Base-by-base conservation (phyloP, 1,140 invertebrate species). In the Rhizoglyphus robini region DNA sequence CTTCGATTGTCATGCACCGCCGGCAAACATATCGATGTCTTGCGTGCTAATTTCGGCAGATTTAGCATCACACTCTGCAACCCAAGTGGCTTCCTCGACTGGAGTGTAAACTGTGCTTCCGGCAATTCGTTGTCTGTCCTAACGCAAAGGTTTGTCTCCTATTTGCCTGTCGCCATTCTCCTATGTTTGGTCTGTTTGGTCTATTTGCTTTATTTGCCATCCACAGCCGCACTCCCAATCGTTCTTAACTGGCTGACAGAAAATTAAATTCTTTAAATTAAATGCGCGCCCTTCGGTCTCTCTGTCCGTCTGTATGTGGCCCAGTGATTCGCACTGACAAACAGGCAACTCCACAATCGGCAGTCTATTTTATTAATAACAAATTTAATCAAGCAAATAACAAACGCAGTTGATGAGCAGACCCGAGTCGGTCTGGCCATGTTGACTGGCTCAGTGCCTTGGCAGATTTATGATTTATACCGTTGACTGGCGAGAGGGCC, bases 61-160 rank as follows among this genome's bases (percentile, higher is more conserved):
- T 96, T 92, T 79, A 92, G 88, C 66, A 91, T 95, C 76, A 90
- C 88, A 71, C 89, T 95, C 74, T 96, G 92, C 81, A 96, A 96
- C 76, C 88, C 91, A 74, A 87, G 92, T 74, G 90, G 90, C 66
- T 86, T 91, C 46, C 25, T 69, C 15, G 65, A 66, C 34, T 66
- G 51, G 65, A 46, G 32, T 46, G 51, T 62, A 5, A 57, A 66
- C 41, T 66, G 65, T 46, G 48, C 51, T 32, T 66, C 65, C 29
- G 30, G 48, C 27, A 66, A 36, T 63, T 63, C 65, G 4, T 47
- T 64, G 8, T 46, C 30, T 13, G 31, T 66, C 3, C 13, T 66
- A 20, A 60, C 15, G 1, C 2, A 65, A 59, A n/a, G 48, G 41
- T 65, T 32, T 60, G 58, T 60, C 36, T 34, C 58, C 36, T 60